Conservation (phyloP, 2,113 vertebrate species). For the Leucopsar rothschildi region DNA sequence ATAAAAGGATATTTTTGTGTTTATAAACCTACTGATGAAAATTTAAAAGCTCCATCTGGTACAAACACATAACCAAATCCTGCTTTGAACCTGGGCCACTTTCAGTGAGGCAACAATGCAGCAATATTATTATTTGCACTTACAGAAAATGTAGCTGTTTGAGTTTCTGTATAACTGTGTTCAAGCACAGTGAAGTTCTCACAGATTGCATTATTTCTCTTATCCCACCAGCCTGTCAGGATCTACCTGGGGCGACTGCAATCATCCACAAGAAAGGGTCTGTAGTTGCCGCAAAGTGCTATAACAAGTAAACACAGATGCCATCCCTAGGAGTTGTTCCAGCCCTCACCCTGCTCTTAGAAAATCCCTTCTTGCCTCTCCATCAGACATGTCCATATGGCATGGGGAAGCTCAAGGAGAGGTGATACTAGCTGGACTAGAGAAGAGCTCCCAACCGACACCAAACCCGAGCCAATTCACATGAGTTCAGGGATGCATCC, state of each 20-base stretch:
- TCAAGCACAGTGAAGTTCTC: not conserved
- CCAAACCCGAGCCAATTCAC: not conserved
- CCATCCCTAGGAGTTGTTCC: not conserved
- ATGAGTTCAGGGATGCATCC: not conserved
- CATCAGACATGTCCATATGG: not conserved
- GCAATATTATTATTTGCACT: not conserved
- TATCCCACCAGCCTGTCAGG: not conserved
- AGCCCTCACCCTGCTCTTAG: not conserved
- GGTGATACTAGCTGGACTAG: not conserved
- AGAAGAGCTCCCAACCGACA: not conserved
- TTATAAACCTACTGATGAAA: conserved; percentile 43
- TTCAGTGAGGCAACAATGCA: not conserved
- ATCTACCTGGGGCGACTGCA: not conserved
- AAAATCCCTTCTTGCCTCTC: not conserved
- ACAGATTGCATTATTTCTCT: not conserved
- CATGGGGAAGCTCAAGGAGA: not conserved
- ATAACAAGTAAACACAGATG: not conserved
- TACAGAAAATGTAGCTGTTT: not conserved
- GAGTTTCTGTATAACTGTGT: not conserved
- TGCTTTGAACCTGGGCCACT: not conserved
- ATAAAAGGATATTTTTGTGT: not conserved
- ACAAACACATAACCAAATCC: not conserved
- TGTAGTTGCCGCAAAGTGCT: not conserved
- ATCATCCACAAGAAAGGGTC: not conserved
- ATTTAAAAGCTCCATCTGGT: conserved; percentile 53